phyloP scores from a whole-genome alignment of 2,113 vertebrate genomes.

The Bambusicola thoracicus region DNA sequence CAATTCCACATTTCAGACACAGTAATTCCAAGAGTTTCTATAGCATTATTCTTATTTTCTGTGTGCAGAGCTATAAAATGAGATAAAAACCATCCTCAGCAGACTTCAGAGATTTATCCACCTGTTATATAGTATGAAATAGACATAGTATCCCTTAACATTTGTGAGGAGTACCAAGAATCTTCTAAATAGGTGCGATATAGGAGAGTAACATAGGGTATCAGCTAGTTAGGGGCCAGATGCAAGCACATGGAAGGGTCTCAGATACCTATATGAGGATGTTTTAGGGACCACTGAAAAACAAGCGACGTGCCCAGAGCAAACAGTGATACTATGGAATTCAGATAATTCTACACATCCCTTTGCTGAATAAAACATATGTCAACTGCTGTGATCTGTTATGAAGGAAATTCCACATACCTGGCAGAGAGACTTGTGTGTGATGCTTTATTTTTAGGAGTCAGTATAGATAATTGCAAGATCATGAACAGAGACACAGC shows the following conservation, averaged over 20 bases:
- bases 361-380: not conserved
- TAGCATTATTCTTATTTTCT: not conserved
- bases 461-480: not conserved
- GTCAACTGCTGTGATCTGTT: not conserved
- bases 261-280: rapidly evolving
- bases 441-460: not conserved
- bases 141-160: not conserved
- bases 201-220: not conserved
- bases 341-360: not conserved
- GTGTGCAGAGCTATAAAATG: not conserved
- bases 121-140: not conserved
- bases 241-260: not conserved
- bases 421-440: not conserved
- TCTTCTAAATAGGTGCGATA: not conserved
- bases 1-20: not conserved
- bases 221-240: not conserved
- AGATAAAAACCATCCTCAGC: not conserved
- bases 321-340: not conserved
- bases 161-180: not conserved
- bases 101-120: not conserved
- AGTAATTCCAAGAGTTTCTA: not conserved
- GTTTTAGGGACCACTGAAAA: not conserved
- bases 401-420: not conserved
- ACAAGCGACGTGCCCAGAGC: not conserved
- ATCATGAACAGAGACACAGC: not conserved